Conservation (phyloP, 2,113 vertebrate species). For the Brachionichthys hirsutus region DNA sequence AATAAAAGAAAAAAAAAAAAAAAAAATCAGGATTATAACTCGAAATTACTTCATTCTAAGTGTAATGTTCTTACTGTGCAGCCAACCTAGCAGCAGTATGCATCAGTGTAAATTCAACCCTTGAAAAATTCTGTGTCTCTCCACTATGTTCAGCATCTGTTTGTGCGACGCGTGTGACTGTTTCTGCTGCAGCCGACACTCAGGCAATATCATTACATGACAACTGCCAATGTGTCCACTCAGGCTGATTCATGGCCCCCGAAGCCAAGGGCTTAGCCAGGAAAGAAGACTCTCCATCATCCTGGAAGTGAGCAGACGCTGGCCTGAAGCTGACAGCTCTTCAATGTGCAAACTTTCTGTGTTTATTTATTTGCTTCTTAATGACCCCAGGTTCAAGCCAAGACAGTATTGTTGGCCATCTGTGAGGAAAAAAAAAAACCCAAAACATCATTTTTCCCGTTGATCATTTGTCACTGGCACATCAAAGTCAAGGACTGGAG, state of each 20-base stretch:
- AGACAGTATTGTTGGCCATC: constrained; percentile 23
- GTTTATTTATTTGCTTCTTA: constrained; percentile 76
- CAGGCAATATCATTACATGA: constrained; percentile 78
- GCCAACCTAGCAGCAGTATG: not conserved
- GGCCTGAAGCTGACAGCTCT: constrained; percentile 69
- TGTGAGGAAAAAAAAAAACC: constrained; percentile 3
- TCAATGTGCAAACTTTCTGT: constrained; percentile 75
- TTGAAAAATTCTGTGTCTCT: constrained; percentile 9
- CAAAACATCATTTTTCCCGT: constrained; percentile 45
- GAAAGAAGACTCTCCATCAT: constrained; percentile 77
- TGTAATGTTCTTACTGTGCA: no score
- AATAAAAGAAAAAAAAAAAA: no score
- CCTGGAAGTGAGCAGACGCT: constrained; percentile 54
- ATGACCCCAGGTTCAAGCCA: constrained; percentile 66
- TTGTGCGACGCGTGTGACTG: constrained; percentile 11
- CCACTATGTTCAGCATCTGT: constrained; percentile 21
- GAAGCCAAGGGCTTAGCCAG: constrained; percentile 42
- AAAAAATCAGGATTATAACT: no score
- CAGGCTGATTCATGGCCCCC: constrained; percentile 71
- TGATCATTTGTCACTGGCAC: constrained; percentile 64
- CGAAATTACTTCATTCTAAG: no score
- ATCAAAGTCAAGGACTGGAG: constrained; percentile 56
- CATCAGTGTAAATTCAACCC: not conserved
- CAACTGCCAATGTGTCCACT: constrained; percentile 75
- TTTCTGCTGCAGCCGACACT: constrained; percentile 40